phyloP scores from a whole-genome alignment of 2,797 vertebrate genomes.

The Liparis tanakae region DNA sequence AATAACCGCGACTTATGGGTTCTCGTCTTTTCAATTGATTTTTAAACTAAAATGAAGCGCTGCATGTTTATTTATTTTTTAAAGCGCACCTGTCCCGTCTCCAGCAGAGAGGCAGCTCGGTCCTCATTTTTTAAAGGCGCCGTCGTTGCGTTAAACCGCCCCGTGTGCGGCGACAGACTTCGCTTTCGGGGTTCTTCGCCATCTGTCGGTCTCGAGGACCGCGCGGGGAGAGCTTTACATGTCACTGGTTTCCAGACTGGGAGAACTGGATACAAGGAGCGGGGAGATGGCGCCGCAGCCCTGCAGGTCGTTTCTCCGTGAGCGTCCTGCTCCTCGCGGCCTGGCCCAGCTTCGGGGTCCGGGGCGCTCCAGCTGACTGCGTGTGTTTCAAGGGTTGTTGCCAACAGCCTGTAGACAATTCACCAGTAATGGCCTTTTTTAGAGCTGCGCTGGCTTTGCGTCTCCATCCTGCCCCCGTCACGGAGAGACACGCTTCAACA shows the following conservation, averaged over 20 bases:
- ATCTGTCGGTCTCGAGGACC: constrained; percentile 57
- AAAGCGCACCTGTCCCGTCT: neutral
- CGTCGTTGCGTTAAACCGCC: constrained; percentile 52
- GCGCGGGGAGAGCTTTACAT: constrained; percentile 54
- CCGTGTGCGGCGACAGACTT: constrained; percentile 55
- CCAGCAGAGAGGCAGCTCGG: constrained; percentile 23
- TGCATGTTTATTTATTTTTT: neutral
- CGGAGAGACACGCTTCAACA: neutral
- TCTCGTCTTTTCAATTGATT: constrained; percentile 23
- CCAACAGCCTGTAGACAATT: neutral
- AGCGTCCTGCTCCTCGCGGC: neutral
- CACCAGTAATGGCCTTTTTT: neutral
- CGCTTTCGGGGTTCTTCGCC: constrained; percentile 63
- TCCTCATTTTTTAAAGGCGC: constrained; percentile 27
- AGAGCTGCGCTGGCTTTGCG: neutral
- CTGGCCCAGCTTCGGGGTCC: neutral
- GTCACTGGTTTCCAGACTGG: constrained; percentile 49
- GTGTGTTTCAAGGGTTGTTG: neutral
- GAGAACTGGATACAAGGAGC: constrained; percentile 21
- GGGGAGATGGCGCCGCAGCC: constrained; percentile 26
- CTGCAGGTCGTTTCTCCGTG: constrained; percentile 16
- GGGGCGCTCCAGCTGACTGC: neutral
- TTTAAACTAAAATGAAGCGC: constrained; percentile 22
- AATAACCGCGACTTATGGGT: constrained; percentile 7
- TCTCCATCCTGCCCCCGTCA: neutral